Evolutionary conservation across 2,888 invertebrate species (phyloP).

Genomic region (Mythimna vitellina): DNA sequence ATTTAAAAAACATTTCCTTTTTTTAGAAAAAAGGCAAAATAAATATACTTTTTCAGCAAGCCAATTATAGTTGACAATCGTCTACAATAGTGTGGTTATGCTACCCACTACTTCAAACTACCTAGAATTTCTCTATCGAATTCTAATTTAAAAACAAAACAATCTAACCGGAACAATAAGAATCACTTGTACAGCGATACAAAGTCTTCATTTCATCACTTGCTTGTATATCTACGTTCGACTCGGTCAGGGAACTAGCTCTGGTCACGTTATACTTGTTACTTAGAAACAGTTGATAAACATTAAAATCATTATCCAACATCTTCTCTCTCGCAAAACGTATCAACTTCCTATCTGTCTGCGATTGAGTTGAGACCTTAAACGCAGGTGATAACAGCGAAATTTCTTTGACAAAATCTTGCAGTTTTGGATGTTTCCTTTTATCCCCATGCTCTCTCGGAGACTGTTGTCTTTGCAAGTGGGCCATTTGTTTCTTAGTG

Average conservation of each 20-base stretch:
- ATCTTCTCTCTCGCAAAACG: conserved; percentile 52
- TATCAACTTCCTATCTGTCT: conserved; percentile 69
- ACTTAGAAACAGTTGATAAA: conserved; percentile 73
- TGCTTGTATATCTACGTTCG: conserved; percentile 50
- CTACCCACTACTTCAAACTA: conserved; percentile 8
- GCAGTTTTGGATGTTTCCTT: conserved; percentile 52
- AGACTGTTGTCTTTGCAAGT: neutral
- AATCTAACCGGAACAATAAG: conserved; percentile 75
- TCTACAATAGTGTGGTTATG: neutral
- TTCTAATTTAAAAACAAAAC: conserved; percentile 31
- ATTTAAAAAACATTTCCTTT: neutral
- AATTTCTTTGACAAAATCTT: conserved; percentile 71
- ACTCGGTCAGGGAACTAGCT: conserved; percentile 71
- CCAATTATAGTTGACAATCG: neutral
- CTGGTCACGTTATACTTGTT: conserved; percentile 62
- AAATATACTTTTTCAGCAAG: conserved; percentile 3
- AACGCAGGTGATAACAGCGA: conserved; percentile 64
- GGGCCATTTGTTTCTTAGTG: conserved; percentile 50
- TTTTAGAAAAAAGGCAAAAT: neutral
- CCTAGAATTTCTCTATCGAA: neutral
- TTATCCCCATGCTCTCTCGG: conserved; percentile 42
- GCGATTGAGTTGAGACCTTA: conserved; percentile 74
- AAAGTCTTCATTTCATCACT: conserved; percentile 81
- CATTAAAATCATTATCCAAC: conserved; percentile 68
- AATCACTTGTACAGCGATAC: conserved; percentile 80